Base-by-base conservation (phyloP, 1,140 invertebrate genomes). In the Dendroctonus ponderosae region DNA sequence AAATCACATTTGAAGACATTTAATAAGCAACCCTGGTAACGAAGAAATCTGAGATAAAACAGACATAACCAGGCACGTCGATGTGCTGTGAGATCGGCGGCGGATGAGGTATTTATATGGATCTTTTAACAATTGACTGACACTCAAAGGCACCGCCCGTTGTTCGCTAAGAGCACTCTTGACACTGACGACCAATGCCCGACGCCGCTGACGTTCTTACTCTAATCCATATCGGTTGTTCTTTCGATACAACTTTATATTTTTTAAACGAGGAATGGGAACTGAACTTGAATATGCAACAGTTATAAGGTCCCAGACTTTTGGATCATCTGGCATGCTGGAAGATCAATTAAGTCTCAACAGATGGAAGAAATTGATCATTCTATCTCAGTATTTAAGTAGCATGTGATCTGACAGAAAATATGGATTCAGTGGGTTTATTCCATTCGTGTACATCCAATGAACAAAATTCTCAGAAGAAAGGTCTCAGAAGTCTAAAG, bases 91-190 rank as follows among this genome's bases (percentile, higher is more conserved):
- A 66, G 43, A 68, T 61, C 44, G 26, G 66, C 66, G 69, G 64
- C 70, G 59, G 61, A 51, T 67, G 56, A 66, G 66, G 67, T 72
- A 74, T 74, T 74, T 72, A 72, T 68, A 74, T 72, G 68, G 72
- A 74, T 74, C 72, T 72, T 72, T 74, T 74, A 74, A 74, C 72
- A 71, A 72, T 74, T 74, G 72, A 74, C 67, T 74, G 72, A 74
- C 72, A 70, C 64, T 72, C 72, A 74, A 74, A 74, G 72, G 67
- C 48, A 70, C 72, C 72, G 72, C 71, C 71, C 62, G 72, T 70
- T 72, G 72, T 72, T 72, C 69, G 61, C 67, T 71, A 71, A 71
- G 70, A 71, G 70, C 70, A 67, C 59, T 66, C 62, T 56, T 71
- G 70, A 71, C 70, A 69, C 65, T 69, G 70, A 71, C 70, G 66